phyloP scores from a whole-genome alignment of 2,113 vertebrate genomes.

The Paralichthys olivaceus region DNA sequence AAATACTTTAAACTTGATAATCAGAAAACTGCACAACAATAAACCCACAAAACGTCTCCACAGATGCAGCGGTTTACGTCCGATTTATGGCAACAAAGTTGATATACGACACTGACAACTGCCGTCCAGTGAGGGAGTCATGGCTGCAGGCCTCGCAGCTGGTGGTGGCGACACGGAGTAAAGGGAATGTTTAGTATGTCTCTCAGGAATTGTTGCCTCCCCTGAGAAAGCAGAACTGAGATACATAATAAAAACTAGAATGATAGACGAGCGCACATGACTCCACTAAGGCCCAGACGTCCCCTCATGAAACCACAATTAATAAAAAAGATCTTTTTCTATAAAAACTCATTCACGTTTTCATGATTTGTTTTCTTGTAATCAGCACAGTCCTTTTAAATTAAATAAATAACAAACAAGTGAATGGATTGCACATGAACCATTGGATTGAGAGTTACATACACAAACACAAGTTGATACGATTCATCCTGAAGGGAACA shows the following conservation, averaged over 20 bases:
- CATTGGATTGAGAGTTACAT: no score
- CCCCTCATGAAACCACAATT: no score
- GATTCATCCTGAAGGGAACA: no score
- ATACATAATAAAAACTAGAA: no score
- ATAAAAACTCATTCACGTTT: no score
- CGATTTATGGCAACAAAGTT: not conserved
- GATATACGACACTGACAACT: not conserved
- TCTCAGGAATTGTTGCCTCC: constrained; percentile 9
- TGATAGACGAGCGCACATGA: no score
- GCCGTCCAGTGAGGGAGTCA: constrained; percentile 2
- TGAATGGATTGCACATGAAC: no score
- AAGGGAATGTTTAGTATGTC: constrained; percentile 37
- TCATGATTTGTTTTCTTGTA: no score
- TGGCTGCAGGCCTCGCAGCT: constrained; percentile 1
- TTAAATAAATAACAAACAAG: no score
- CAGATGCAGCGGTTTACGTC: constrained; percentile 1
- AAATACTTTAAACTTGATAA: not conserved
- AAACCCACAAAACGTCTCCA: not conserved
- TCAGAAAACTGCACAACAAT: not conserved
- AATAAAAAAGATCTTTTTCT: no score
- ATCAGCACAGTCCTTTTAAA: no score
- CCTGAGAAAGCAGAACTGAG: not conserved
- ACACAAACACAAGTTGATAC: no score
- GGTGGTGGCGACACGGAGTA: constrained; percentile 3
- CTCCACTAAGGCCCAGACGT: not conserved